Conservation (phyloP, 2,888 invertebrate species). For the Mayetiola destructor region DNA sequence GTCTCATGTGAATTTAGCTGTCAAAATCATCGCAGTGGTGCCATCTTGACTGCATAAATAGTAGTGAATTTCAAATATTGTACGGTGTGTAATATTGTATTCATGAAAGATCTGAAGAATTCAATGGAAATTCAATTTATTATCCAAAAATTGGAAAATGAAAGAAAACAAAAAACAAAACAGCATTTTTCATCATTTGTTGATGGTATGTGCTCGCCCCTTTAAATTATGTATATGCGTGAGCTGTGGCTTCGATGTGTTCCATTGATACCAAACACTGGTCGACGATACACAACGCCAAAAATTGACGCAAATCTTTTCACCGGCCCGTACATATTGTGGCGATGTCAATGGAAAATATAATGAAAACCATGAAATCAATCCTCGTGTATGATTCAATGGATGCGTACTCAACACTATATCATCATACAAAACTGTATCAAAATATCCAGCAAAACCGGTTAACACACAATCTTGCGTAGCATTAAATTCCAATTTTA, state of each 20-base stretch:
- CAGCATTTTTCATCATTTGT: too few species aligned
- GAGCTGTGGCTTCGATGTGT: conserved; percentile 31
- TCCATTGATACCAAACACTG: conserved; percentile 96
- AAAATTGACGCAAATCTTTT: conserved; percentile 62
- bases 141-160: too few species aligned
- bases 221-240: conserved; percentile 29
- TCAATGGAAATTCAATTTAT: too few species aligned
- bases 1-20: too few species aligned
- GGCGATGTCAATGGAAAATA: conserved; percentile 65
- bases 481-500: conserved; percentile 50
- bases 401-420: conserved; percentile 82
- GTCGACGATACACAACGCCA: conserved; percentile 69
- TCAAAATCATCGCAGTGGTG: too few species aligned
- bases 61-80: too few species aligned
- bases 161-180: too few species aligned
- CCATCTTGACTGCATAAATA: too few species aligned
- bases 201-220: too few species aligned
- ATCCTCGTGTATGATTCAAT: conserved; percentile 69
- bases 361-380: conserved; percentile 98
- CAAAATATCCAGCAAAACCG: conserved; percentile 94
- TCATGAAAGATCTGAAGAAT: too few species aligned
- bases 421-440: conserved; percentile 68
- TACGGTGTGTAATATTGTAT: too few species aligned
- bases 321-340: conserved; percentile 48
- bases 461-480: conserved; percentile 68